Conservation (phyloP, 2,888 invertebrate species). For the Ctena decussata region DNA sequence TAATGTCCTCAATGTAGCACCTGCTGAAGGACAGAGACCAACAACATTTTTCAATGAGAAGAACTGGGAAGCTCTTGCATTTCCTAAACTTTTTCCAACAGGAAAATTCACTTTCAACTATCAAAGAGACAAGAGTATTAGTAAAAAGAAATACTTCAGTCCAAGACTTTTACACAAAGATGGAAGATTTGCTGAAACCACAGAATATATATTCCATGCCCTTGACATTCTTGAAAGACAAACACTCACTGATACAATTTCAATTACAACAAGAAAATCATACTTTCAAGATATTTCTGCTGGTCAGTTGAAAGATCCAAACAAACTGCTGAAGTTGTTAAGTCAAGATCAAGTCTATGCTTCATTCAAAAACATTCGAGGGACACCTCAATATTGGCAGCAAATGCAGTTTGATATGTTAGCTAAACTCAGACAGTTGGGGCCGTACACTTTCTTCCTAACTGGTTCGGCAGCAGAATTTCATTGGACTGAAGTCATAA, state of each 20-base stretch:
- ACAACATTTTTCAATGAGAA: slow-evolving; percentile 22
- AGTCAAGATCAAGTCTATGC: slow-evolving; percentile 50
- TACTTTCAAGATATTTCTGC: slow-evolving; percentile 29
- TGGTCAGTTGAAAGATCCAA: slow-evolving; percentile 41
- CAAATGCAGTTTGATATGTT: slow-evolving; percentile 59
- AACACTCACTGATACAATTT: slow-evolving; percentile 23
- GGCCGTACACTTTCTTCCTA: slow-evolving; percentile 63
- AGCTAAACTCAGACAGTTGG: slow-evolving; percentile 58
- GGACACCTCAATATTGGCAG: slow-evolving; percentile 54
- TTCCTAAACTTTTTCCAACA: slow-evolving; percentile 40
- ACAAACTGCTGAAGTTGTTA: slow-evolving; percentile 18
- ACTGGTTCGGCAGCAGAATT: slow-evolving; percentile 61
- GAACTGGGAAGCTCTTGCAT: slow-evolving; percentile 42
- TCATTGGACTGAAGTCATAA: slow-evolving; percentile 60
- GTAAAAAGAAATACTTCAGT: slow-evolving; percentile 46
- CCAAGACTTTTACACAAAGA: slow-evolving; percentile 31
- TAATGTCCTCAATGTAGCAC: slow-evolving; percentile 33
- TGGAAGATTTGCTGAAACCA: slow-evolving; percentile 44
- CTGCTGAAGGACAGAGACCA: slow-evolving; percentile 47
- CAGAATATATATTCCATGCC: slow-evolving; percentile 45
- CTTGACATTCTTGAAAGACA: slow-evolving; percentile 46
- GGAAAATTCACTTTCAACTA: slow-evolving; percentile 13
- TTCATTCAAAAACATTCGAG: slow-evolving; percentile 50
- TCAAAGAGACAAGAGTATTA: slow-evolving; percentile 12
- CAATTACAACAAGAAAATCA: slow-evolving; percentile 36